Evolutionary conservation across 2,797 vertebrate genomes (phyloP), one percentile per base, ranked within the genome.

Genomic region (Siniperca obscura): DNA sequence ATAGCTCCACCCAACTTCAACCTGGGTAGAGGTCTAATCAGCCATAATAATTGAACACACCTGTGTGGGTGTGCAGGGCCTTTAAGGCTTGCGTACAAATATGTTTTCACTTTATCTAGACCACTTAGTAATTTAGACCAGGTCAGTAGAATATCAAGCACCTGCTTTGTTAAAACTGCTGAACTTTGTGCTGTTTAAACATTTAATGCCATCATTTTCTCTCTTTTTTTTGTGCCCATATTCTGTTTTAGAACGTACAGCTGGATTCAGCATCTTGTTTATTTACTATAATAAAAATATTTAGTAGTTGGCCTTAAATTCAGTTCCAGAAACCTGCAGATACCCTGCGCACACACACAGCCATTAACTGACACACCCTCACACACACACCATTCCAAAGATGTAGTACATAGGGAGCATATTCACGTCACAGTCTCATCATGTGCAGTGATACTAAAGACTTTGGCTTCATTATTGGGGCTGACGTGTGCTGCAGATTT

Each of bases 401-500:
- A 74, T 44, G 36, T 70, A 74, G 66, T 48, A 40, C 52, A 56
- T 10, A 25, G 46, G 19, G 19, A 71, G 27, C 11, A 36, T n/a
- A 64, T 56, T 70, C 7, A 21, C 19, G 0, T 40, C 13, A 2
- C 30, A 3, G 27, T 27, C 40, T 76, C 68, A 84, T 88, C 68
- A 84, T 82, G 53, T 21, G 76, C 52, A 56, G 69, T 67, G 61
- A 84, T 76, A 79, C 80, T 71, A 71, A 84, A 83, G 64, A 78
- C 68, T 75, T 74, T 69, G 48, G 62, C 48, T 77, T 86, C 46
- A 72, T 91, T 83, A 83, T 55, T 36, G 73, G 59, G 44, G 59
- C 62, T 75, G 75, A 83, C 40, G 2, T 34, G 50, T 65, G 75
- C 70, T 40, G 74, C 70, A 83, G 66, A 76, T 88, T 90, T 91